Evolutionary conservation across 2,888 invertebrate genomes (phyloP), one percentile per base, ranked within the genome.

Genomic region (Drosophila algonquin): DNA sequence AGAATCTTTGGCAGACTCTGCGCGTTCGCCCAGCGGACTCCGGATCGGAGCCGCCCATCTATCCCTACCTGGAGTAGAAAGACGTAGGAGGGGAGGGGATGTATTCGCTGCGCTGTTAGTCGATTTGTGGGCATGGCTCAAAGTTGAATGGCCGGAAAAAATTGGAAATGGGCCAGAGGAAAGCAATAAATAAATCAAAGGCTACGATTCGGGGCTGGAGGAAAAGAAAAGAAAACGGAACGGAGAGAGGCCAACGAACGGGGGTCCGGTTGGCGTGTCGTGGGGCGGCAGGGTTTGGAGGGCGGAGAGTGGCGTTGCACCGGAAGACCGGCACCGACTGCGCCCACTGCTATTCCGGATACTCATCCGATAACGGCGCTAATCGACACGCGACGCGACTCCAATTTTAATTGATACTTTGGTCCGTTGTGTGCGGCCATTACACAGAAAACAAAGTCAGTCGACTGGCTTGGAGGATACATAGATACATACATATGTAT

Each of bases 311-410:
- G 60, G 30, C 24, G 48, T 30, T 57, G 24, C n/a, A 58, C 69
- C 81, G 82, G 80, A 80, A 82, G n/a, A n/a, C n/a, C n/a, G n/a
- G 46, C 57, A 52, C 21, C 12, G 40, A 27, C 67, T 68, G 69
- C 78, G 75, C 76, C 76, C 72, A 51, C 56, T 32, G 47, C 44
- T 47, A 62, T 58, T 77, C 64, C 54, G 72, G 61, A 76, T 79
- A 40, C 14, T 2, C n/a, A 79, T 74, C 65, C 64, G 32, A 50
- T 65, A 81, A 81, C 79, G 81, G 81, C 77, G 79, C 79, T 83
- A 81, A 82, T 81, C 64, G 65, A 63, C 81, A 81, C 81, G 81
- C 81, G 82, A 82, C 77, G 81, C 81, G 82, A 82, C 77, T 74
- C 65, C 48, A 74, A 81, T 83, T 82, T 81, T 73, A 82, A 82